phyloP scores from a whole-genome alignment of 2,888 invertebrate species.

The Amorpha juglandis region DNA sequence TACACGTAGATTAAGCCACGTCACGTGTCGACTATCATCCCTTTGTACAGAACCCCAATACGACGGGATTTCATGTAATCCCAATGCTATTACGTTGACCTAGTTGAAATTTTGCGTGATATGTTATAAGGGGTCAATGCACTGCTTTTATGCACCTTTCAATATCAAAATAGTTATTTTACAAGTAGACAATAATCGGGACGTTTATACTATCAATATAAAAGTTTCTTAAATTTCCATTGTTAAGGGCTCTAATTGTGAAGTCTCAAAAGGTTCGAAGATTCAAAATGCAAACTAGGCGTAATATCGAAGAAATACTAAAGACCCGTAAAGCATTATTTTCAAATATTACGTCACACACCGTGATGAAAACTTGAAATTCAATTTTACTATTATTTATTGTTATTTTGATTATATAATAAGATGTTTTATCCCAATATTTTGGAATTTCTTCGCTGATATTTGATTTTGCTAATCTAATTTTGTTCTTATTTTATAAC shows the following conservation, averaged over 20 bases:
- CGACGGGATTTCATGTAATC: slow-evolving; percentile 38
- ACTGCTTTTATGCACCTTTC: not conserved
- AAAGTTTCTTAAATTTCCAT: too few relatives aligned
- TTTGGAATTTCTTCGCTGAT: too few relatives aligned
- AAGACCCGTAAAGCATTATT: not conserved
- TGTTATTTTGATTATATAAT: not conserved
- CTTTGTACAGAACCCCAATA: slow-evolving; percentile 26
- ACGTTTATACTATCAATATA: too few relatives aligned
- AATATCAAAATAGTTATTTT: too few relatives aligned
- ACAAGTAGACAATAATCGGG: too few relatives aligned
- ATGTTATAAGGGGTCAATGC: slow-evolving; percentile 36
- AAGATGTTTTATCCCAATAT: not conserved
- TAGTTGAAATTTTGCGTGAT: slow-evolving; percentile 38
- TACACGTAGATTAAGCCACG: slow-evolving; percentile 30
- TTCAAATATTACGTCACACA: not conserved
- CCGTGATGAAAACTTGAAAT: too few relatives aligned
- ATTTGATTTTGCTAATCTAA: not conserved
- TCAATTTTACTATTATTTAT: too few relatives aligned
- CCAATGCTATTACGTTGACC: slow-evolving; percentile 38
- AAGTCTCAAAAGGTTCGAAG: not conserved
- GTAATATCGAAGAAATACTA: too few relatives aligned
- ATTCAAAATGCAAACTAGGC: not conserved
- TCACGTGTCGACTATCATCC: slow-evolving; percentile 34
- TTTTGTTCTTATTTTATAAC: too few relatives aligned
- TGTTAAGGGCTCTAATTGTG: too few relatives aligned